Conservation (phyloP, 2,888 invertebrate species). For the Campoplex nolae region DNA sequence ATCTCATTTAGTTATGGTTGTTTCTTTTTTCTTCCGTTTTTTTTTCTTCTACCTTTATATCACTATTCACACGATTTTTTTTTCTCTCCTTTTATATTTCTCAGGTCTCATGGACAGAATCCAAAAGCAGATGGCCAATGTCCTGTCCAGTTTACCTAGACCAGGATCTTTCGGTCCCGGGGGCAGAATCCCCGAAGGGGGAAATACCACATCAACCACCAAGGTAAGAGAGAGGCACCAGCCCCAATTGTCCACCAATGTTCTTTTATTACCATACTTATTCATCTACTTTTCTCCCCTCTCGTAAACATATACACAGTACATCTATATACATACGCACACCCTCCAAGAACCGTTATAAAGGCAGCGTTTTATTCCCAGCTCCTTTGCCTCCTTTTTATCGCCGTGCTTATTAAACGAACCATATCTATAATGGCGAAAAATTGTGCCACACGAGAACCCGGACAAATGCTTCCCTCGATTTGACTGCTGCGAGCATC, state of each 20-base stretch:
- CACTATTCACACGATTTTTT: neutral
- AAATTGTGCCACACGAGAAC: neutral
- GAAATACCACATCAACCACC: slow-evolving; percentile 81
- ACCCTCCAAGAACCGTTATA: neutral
- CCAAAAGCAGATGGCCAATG: slow-evolving; percentile 73
- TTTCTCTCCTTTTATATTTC: neutral
- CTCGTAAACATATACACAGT: neutral
- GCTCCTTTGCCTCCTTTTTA: neutral
- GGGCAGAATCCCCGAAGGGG: slow-evolving; percentile 79
- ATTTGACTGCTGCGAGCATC: neutral
- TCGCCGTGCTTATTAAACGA: slow-evolving; percentile 27
- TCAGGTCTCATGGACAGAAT: slow-evolving; percentile 76
- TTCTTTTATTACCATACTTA: slow-evolving; percentile 51
- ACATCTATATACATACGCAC: neutral
- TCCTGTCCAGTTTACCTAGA: slow-evolving; percentile 70
- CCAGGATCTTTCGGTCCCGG: slow-evolving; percentile 69
- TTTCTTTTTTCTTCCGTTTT: neutral
- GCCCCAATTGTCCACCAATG: slow-evolving; percentile 49
- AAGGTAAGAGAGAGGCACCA: slow-evolving; percentile 76
- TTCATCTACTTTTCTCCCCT: slow-evolving; percentile 11
- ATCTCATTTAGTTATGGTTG: slow-evolving; percentile 12
- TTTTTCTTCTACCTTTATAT: slow-evolving; percentile 19
- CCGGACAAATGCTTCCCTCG: neutral
- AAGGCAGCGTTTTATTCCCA: slow-evolving; percentile 2
- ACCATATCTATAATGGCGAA: slow-evolving; percentile 26